A percentile compares a stretch with the other conserved stretches of the same genome.
These are phyloP conservation scores for Minunthozetes semirufus DNA, from an alignment of 2,888 invertebrate species.

Conservation along the genomic window DNA sequence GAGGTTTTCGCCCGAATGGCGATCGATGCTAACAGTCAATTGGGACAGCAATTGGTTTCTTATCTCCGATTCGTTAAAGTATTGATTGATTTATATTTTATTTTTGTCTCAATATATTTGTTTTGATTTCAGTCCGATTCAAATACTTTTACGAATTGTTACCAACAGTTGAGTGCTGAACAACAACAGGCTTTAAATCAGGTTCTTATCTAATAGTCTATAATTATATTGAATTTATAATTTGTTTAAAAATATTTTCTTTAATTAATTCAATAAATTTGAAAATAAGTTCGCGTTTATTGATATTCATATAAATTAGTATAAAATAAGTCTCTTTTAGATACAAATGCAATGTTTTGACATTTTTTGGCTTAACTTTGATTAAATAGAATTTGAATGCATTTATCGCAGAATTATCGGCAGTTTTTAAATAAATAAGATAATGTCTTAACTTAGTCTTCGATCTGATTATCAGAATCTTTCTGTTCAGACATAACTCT, in stretches of 20 bases:
- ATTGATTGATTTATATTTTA: slow-evolving; percentile 37
- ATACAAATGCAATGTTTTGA: no score
- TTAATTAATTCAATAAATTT: neutral
- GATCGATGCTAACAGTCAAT: slow-evolving; percentile 64
- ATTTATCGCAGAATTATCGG: no score
- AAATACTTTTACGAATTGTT: slow-evolving; percentile 71
- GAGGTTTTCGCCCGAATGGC: slow-evolving; percentile 81
- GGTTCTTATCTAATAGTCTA: slow-evolving; percentile 25
- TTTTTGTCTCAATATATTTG: slow-evolving; percentile 14
- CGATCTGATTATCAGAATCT: no score
- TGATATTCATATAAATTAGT: no score
- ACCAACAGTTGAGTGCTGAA: slow-evolving; percentile 66
- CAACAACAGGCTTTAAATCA: slow-evolving; percentile 72
- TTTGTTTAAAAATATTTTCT: neutral
- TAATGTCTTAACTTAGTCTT: no score
- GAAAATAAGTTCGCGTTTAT: no score
- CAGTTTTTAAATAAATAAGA: no score
- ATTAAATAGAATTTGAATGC: no score
- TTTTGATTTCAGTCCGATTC: slow-evolving; percentile 59
- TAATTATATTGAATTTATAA: slow-evolving; percentile 3
- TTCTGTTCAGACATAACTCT: no score
- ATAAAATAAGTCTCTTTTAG: no score
- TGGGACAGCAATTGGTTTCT: slow-evolving; percentile 69
- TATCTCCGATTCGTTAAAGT: slow-evolving; percentile 83
- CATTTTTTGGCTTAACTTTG: no score